Base-by-base conservation (phyloP, 2,797 vertebrate genomes). In the Prunella strophiata region DNA sequence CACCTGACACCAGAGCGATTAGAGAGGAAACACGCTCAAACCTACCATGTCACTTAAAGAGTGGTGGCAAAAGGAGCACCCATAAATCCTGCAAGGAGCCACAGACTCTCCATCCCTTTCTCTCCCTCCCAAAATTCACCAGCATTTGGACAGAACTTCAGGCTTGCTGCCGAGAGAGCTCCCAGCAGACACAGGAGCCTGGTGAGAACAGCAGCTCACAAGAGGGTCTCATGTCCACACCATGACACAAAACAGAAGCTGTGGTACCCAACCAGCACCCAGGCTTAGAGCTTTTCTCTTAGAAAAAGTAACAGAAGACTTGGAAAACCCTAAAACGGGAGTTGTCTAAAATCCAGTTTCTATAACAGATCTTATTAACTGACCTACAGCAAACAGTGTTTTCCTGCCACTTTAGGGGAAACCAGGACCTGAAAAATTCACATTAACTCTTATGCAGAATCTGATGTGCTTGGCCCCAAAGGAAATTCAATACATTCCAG, bases 1-100 rank as follows among this genome's bases (percentile, higher is more conserved):
- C 54, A 66, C 32, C 55, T 3, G 15, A 0, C 2, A 43, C 4
- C 59, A 48, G 15, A 20, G 23, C 0, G 0, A 7, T n/a, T 3
- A 45, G 11, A 61, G 23, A 26, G 15, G 51, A 81, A 63, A 20
- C 18, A 40, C 85, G 7, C 51, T 25, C 11, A 54, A 68, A 75
- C 7, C 65, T 16, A 10, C 13, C 23, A 4, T 22, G 67, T 13
- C 16, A 11, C 25, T 55, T 55, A 25, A 20, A 18, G 51, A n/a
- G 11, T 2, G 19, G 32, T 13, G 10, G 13, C 26, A 75, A 75
- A 22, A 85, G 32, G 50, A 88, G 36, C 18, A 91, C 26, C 4
- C 29, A 1, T 1, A 59, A 71, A 17, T 52, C 54, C 70, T 58
- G 8, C 29, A 76, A 67, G 45, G n/a, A 38, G 0, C 10, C 43